These are phyloP conservation scores for Heliothis virescens DNA, from an alignment of 1,140 invertebrate genomes.

Conservation along the genomic window DNA sequence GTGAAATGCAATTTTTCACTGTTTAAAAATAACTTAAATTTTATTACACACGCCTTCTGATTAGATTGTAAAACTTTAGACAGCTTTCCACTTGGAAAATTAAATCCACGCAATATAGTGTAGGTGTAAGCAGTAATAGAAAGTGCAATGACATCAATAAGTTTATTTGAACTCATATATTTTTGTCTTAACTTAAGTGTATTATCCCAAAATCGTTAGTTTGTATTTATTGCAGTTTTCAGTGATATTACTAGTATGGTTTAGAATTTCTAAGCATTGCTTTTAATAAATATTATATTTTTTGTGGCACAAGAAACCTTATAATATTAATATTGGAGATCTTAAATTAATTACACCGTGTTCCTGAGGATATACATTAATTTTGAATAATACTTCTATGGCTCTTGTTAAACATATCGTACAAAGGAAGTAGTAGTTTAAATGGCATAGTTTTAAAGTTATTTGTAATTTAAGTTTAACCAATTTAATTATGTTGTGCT, in stretches of 20 bases:
- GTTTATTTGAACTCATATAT: slow-evolving; percentile 10
- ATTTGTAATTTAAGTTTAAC: too few relatives aligned
- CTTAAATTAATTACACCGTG: too few relatives aligned
- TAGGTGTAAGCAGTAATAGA: background rate
- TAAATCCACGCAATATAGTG: slow-evolving; percentile 1
- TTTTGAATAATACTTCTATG: too few relatives aligned
- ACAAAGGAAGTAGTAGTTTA: too few relatives aligned
- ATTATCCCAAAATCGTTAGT: background rate
- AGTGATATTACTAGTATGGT: background rate
- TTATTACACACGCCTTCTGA: slow-evolving; percentile 27
- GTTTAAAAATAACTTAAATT: slow-evolving; percentile 24
- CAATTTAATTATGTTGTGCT: too few relatives aligned
- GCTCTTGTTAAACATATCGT: too few relatives aligned
- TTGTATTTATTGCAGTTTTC: slow-evolving; percentile 27
- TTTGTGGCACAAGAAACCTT: too few relatives aligned
- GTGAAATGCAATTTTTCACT: slow-evolving; percentile 14
- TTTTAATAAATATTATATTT: background rate
- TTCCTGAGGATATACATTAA: too few relatives aligned
- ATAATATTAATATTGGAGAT: too few relatives aligned
- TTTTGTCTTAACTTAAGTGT: slow-evolving; percentile 28
- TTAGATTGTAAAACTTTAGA: slow-evolving; percentile 35
- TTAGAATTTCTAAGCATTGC: background rate
- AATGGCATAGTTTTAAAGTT: too few relatives aligned
- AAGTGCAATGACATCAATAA: slow-evolving; percentile 19
- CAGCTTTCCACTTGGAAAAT: slow-evolving; percentile 23